Evolutionary conservation across 2,888 invertebrate genomes (phyloP).

Genomic region (Acanthosepion pharaonis): DNA sequence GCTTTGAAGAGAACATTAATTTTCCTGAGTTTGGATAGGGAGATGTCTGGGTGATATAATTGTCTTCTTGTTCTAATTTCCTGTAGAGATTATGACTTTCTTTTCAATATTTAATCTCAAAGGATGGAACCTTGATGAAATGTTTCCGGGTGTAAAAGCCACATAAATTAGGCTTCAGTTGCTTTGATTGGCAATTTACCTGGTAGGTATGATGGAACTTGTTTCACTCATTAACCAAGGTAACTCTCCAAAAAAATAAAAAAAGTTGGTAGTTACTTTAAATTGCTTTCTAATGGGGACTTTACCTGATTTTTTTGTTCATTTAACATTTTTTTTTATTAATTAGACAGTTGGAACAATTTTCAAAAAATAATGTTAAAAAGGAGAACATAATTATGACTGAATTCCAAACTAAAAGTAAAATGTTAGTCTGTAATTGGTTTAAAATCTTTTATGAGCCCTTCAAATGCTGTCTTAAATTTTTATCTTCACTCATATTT

Average conservation of each 20-base stretch:
- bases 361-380: too few relatives aligned
- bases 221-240: not conserved
- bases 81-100: not conserved
- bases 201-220: not conserved
- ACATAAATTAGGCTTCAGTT: not conserved
- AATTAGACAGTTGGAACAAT: too few relatives aligned
- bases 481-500: too few relatives aligned
- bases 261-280: too few relatives aligned
- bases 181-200: not conserved
- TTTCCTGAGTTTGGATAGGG: not conserved
- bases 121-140: not conserved
- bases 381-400: too few relatives aligned
- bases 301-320: too few relatives aligned
- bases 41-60: not conserved
- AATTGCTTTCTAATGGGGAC: too few relatives aligned
- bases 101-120: not conserved
- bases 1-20: not conserved
- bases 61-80: not conserved
- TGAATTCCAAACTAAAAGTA: too few relatives aligned
- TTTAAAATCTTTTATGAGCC: too few relatives aligned
- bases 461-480: too few relatives aligned
- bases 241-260: not conserved
- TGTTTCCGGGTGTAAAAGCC: not conserved
- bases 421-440: too few relatives aligned
- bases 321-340: too few relatives aligned